phyloP scores from a whole-genome alignment of 64 coral and sea anemone genomes.

The Porites australiensis region DNA sequence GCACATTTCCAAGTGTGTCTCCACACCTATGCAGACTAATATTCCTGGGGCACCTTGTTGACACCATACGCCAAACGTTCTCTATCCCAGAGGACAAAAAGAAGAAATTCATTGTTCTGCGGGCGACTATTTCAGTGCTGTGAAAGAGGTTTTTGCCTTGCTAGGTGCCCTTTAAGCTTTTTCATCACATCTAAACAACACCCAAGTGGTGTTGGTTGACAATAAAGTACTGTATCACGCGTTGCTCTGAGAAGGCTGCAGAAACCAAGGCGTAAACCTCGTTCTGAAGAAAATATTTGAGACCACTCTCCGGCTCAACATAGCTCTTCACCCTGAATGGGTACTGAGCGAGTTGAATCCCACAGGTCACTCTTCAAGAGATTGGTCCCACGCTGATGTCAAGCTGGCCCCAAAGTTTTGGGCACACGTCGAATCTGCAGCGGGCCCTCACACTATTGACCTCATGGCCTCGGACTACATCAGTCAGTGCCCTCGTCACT shows the following conservation, averaged over 20 bases:
- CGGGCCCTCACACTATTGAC: conserved; percentile 17
- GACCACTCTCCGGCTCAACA: too few relatives aligned
- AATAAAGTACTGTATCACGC: conserved; percentile 6
- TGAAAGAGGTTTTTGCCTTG: background rate
- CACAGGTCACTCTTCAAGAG: background rate
- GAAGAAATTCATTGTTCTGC: background rate
- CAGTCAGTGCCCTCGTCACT: background rate
- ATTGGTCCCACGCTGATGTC: background rate
- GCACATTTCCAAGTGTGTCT: conserved; percentile 19
- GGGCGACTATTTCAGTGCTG: background rate
- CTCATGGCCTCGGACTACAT: conserved; percentile 48
- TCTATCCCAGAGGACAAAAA: conserved; percentile 19
- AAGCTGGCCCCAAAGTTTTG: background rate
- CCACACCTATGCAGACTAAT: background rate
- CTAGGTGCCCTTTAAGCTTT: background rate
- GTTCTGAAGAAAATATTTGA: too few relatives aligned
- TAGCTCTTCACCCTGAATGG: too few relatives aligned
- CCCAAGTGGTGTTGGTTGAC: background rate
- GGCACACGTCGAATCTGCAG: background rate
- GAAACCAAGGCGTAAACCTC: conserved; percentile 32
- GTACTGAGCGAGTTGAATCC: background rate
- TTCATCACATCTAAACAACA: background rate
- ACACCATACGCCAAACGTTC: conserved; percentile 20
- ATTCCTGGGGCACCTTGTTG: background rate
- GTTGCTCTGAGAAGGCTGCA: background rate